Evolutionary conservation across 2,797 vertebrate genomes (phyloP).

Genomic region (Thunnus albacares): DNA sequence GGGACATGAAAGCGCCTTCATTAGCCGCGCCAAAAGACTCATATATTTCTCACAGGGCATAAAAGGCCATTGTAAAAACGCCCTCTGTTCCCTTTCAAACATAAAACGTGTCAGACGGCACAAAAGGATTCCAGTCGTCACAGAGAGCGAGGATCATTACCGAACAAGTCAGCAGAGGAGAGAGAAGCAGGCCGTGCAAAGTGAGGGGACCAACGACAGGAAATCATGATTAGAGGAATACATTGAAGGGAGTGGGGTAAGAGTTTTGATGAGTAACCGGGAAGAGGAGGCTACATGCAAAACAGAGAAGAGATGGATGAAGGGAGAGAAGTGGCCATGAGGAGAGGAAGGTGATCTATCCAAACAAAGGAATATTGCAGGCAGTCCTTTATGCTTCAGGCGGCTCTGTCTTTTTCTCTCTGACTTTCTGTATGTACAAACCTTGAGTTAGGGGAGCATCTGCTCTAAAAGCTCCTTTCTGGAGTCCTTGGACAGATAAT

Average conservation of each 20-base stretch:
- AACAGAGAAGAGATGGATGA: not conserved
- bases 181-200: slow-evolving; percentile 54
- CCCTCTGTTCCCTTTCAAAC: slow-evolving; percentile 83
- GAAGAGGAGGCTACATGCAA: slow-evolving; percentile 31
- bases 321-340: slow-evolving; percentile 29
- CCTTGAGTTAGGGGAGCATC: slow-evolving; percentile 71
- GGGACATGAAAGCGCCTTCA: slow-evolving; percentile 83
- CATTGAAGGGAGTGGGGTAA: slow-evolving; percentile 22
- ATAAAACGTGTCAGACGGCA: slow-evolving; percentile 82
- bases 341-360: slow-evolving; percentile 16
- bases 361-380: slow-evolving; percentile 34
- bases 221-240: slow-evolving; percentile 70
- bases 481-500: slow-evolving; percentile 77
- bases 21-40: slow-evolving; percentile 81
- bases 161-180: slow-evolving; percentile 59
- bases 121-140: slow-evolving; percentile 82
- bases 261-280: slow-evolving; percentile 52
- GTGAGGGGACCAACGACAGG: slow-evolving; percentile 53
- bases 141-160: slow-evolving; percentile 79
- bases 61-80: slow-evolving; percentile 84
- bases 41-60: slow-evolving; percentile 84
- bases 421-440: slow-evolving; percentile 57
- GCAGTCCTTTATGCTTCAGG: slow-evolving; percentile 43
- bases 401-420: slow-evolving; percentile 43
- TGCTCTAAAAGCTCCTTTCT: slow-evolving; percentile 67